Evolutionary conservation across 2,797 vertebrate species (phyloP).

Genomic region (Naso thynnoides): DNA sequence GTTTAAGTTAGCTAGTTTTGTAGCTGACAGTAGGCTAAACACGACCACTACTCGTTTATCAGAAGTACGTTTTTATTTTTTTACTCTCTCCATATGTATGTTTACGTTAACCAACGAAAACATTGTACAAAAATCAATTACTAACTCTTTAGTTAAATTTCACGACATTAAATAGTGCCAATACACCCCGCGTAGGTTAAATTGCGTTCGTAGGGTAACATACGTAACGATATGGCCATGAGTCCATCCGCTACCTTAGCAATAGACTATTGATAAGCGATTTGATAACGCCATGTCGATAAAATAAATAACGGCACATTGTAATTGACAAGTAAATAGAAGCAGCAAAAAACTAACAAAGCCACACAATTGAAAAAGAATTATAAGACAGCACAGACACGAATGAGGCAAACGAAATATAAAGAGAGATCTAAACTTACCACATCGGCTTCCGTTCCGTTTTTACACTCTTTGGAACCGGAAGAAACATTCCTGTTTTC

Average conservation of each 20-base stretch:
- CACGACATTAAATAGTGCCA: not conserved
- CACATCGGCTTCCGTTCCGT: conserved; percentile 82
- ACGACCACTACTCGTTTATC: not conserved
- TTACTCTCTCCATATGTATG: too few species aligned
- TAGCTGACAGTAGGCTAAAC: not conserved
- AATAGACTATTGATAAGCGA: conserved; percentile 56
- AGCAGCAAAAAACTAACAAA: not conserved
- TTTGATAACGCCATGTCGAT: conserved; percentile 59
- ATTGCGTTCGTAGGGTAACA: conserved; percentile 10
- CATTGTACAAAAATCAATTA: fast-evolving
- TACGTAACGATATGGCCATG: conserved; percentile 24
- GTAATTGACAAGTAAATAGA: not conserved
- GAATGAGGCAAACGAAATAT: not conserved
- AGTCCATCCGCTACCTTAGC: conserved; percentile 49
- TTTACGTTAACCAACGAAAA: not conserved
- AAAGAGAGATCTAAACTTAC: conserved; percentile 75
- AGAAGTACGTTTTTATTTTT: not conserved
- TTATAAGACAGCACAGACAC: not conserved
- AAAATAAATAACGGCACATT: not conserved
- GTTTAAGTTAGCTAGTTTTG: not conserved
- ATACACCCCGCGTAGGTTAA: not conserved
- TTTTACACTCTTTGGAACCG: conserved; percentile 82
- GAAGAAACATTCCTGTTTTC: conserved; percentile 86
- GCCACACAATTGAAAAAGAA: not conserved
- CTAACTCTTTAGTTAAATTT: not conserved